phyloP scores from a whole-genome alignment of 1,140 invertebrate species.

The Drosophila orosa region DNA sequence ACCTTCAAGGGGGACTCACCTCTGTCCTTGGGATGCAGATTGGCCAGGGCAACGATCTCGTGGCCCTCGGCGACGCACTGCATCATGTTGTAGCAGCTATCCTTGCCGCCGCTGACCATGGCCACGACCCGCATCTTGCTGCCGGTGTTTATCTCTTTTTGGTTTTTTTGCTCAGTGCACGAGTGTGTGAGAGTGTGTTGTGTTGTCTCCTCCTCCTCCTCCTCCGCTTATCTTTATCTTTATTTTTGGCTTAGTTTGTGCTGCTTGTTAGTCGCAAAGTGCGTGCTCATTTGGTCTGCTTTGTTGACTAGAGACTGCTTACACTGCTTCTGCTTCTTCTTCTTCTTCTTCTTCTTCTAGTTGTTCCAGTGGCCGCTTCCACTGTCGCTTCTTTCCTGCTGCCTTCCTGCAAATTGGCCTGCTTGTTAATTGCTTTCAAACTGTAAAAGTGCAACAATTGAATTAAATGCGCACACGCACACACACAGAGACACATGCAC shows the following conservation, averaged over 20 bases:
- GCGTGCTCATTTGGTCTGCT: slow-evolving; percentile 75
- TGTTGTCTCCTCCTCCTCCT: slow-evolving; percentile 8
- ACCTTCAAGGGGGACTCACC: slow-evolving; percentile 85
- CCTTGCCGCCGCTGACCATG: slow-evolving; percentile 98
- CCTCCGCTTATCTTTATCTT: slow-evolving; percentile 35
- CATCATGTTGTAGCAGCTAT: slow-evolving; percentile 99
- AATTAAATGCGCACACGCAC: slow-evolving; percentile 13
- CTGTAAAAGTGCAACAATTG: slow-evolving; percentile 33
- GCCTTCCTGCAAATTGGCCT: slow-evolving; percentile 23
- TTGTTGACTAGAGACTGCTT: slow-evolving; percentile 73
- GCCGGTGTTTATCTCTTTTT: background rate
- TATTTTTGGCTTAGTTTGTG: slow-evolving; percentile 66
- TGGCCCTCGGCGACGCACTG: slow-evolving; percentile 98
- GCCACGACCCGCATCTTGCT: slow-evolving; percentile 93
- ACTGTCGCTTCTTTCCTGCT: slow-evolving; percentile 7
- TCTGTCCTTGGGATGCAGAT: slow-evolving; percentile 94
- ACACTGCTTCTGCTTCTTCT: slow-evolving; percentile 8
- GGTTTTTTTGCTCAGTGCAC: slow-evolving; percentile 13
- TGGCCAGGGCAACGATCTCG: slow-evolving; percentile 97
- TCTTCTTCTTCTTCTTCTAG: slow-evolving; percentile 17
- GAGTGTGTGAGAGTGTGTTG: slow-evolving; percentile 5
- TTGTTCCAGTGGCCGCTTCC: slow-evolving; percentile 9
- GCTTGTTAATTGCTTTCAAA: slow-evolving; percentile 37
- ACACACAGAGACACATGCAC: background rate
- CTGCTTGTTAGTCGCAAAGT: slow-evolving; percentile 60